Evolutionary conservation across 2,113 vertebrate genomes (phyloP), one percentile per base, ranked within the genome.

Genomic region (Sorex araneus): DNA sequence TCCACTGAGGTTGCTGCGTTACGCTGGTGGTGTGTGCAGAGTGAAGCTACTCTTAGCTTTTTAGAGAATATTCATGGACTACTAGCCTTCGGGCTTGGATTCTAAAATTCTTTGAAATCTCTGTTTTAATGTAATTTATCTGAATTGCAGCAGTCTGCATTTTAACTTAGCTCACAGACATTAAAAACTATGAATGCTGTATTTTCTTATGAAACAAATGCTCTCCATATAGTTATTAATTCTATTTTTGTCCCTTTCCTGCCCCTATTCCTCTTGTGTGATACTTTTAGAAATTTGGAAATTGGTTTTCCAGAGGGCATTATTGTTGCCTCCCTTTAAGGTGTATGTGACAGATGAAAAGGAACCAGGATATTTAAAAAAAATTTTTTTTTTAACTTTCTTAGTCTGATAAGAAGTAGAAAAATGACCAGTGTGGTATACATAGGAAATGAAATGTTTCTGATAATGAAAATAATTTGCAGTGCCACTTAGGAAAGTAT

Each of bases 121-220:
- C 85, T 95, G 27, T 95, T 96, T 96, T 86, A 54, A 32, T 87
- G 73, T 95, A 13, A 82, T 89, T 93, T 50, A 66, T 77, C 87
- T 94, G 19, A 79, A 0, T 86, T 4, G 91, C 76, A 63, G 47
- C 94, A 43, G 4, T 91, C 96, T 96, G 93, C 96, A 90, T 60
- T 97, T 95, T 87, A 91, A 94, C 86, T 97, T 78, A 95, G 30
- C 79, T 95, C 95, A 93, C 77, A 97, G 87, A 89, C 64, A 21
- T 86, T 97, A 82, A 19, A 94, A 94, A 82, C 96, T 81, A 96
- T 95, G 94, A 76, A 95, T 92, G 95, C 89, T 95, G 86, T 78
- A 87, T 71, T 94, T 97, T 96, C 95, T 94, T 50, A 83, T 1
- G 96, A 97, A 96, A 95, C 84, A 78, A 84, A 60, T 96, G 95